Conservation (phyloP, 1,140 invertebrate species). For the Trigoniulus corallinus region DNA sequence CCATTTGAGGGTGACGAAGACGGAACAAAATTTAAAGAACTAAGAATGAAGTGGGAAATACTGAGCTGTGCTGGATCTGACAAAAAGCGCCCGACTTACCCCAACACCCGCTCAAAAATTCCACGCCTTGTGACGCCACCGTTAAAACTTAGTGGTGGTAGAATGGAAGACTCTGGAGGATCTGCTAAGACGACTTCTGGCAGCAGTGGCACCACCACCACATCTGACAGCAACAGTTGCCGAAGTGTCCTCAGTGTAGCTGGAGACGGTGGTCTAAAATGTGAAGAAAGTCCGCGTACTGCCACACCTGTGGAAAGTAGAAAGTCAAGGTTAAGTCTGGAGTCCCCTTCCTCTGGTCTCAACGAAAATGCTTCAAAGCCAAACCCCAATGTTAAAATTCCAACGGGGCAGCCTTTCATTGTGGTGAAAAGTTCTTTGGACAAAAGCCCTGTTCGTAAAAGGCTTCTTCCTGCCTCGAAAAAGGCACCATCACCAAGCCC, state of each 20-base stretch:
- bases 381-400: no score
- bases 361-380: no score
- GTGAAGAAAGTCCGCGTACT: not conserved
- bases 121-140: not conserved
- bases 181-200: no score
- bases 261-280: not conserved
- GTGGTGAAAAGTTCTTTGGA: no score
- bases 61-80: slow-evolving; percentile 21
- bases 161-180: no score
- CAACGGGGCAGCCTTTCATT: no score
- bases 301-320: not conserved
- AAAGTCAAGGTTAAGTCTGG: no score
- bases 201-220: not conserved
- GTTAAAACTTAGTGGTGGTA: no score
- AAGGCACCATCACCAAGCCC: no score
- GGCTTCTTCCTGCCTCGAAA: no score
- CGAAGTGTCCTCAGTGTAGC: not conserved
- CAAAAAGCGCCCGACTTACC: not conserved
- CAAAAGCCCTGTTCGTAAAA: no score
- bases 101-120: not conserved
- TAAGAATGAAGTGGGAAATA: slow-evolving; percentile 76
- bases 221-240: not conserved
- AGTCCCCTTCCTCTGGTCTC: no score
- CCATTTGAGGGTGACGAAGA: slow-evolving; percentile 36
- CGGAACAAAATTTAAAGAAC: slow-evolving; percentile 41